Conservation (phyloP, 1,140 invertebrate species). For the Brachionus sp. region DNA sequence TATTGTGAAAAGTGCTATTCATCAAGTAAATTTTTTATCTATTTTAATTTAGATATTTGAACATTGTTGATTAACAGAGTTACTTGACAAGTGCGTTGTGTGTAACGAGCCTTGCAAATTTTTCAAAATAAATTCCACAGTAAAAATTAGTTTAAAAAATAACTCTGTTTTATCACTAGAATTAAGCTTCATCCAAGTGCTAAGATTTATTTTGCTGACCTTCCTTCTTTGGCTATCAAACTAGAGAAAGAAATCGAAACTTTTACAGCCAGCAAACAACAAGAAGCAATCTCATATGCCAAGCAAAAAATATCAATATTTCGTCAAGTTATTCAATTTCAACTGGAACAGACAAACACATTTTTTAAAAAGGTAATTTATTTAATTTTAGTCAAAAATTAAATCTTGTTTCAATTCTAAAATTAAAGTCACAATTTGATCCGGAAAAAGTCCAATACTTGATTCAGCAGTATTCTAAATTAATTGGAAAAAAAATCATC, state of each 20-base stretch:
- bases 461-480: background rate
- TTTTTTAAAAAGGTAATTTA: conserved; percentile 16
- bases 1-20: conserved; percentile 52
- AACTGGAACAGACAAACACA: background rate
- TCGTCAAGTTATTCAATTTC: background rate
- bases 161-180: background rate
- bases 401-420: background rate
- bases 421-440: conserved; percentile 10
- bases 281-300: background rate
- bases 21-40: conserved; percentile 47
- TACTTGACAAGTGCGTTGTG: background rate
- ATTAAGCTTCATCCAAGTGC: background rate
- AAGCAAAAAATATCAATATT: background rate
- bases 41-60: background rate
- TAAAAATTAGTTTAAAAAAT: background rate
- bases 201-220: background rate
- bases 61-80: background rate
- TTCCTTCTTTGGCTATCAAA: background rate
- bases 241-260: background rate
- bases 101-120: conserved; percentile 6
- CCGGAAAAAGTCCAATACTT: background rate
- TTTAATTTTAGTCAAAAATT: background rate
- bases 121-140: conserved; percentile 11
- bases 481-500: background rate
- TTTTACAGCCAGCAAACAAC: background rate